Evolutionary conservation across 2,113 vertebrate species (phyloP).

Genomic region (Oreocharis arfaki): DNA sequence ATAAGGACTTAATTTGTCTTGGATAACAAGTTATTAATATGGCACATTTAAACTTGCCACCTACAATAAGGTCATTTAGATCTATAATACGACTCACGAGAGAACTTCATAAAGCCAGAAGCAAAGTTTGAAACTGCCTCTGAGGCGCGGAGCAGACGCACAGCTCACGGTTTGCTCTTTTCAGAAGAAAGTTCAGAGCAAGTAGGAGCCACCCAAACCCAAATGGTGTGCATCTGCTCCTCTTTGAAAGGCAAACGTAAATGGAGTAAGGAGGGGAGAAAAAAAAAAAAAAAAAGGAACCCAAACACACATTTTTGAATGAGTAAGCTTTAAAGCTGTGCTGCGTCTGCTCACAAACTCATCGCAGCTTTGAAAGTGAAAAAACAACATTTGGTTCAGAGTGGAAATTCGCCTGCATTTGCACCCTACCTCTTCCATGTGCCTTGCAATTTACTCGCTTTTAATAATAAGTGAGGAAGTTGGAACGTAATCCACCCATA

Average conservation of each 20-base stretch:
- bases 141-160: background rate
- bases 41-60: constrained; percentile 76
- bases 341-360: constrained; percentile 42
- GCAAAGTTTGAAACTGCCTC: constrained; percentile 15
- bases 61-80: constrained; percentile 72
- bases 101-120: constrained; percentile 46
- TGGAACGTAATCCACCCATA: constrained; percentile 49
- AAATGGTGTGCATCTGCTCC: background rate
- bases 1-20: constrained; percentile 82
- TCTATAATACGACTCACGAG: constrained; percentile 39
- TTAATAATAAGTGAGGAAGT: constrained; percentile 31
- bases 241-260: constrained; percentile 38
- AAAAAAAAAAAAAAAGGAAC: background rate
- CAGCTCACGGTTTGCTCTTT: background rate
- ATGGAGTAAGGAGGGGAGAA: background rate
- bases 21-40: constrained; percentile 81
- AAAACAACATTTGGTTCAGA: constrained; percentile 35
- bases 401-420: background rate
- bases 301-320: constrained; percentile 23
- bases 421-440: constrained; percentile 14
- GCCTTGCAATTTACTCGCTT: background rate
- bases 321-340: constrained; percentile 21
- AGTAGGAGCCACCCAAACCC: constrained; percentile 8
- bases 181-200: background rate
- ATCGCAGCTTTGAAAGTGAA: constrained; percentile 13